A percentile compares a stretch with the other conserved stretches of the same genome.
These are phyloP conservation scores for Melitaea athalia DNA, from an alignment of 2,888 invertebrate species.

Conservation along the genomic window DNA sequence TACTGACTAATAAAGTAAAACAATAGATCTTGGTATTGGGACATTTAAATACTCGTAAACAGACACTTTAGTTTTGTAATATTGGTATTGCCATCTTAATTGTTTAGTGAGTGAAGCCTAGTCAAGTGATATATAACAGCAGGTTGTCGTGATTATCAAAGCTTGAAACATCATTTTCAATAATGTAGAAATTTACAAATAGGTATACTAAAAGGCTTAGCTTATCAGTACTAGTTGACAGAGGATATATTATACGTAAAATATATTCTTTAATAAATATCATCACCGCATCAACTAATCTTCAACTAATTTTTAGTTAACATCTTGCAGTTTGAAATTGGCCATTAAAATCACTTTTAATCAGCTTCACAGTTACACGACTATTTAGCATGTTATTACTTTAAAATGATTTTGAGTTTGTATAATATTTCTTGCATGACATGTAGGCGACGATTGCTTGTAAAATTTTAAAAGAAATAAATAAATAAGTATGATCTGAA, in stretches of 20 bases:
- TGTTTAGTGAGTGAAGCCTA: slow-evolving; percentile 23
- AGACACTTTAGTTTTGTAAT: too few relatives aligned
- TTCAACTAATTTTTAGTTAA: not conserved
- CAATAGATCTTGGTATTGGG: too few relatives aligned
- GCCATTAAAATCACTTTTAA: not conserved
- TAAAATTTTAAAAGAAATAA: not conserved
- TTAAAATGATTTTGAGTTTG: not conserved
- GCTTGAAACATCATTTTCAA: not conserved
- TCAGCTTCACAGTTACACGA: not conserved
- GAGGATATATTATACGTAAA: not conserved
- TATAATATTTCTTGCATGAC: slow-evolving; percentile 1
- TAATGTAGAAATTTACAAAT: not conserved
- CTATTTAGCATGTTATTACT: not conserved
- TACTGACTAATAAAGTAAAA: too few relatives aligned
- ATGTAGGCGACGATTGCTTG: slow-evolving; percentile 2
- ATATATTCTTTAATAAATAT: not conserved
- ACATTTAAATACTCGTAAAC: too few relatives aligned
- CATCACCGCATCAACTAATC: slow-evolving; percentile 5
- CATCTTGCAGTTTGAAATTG: not conserved
- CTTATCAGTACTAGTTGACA: slow-evolving; percentile 8
- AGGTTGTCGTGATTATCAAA: not conserved
- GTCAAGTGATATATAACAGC: not conserved
- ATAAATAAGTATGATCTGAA: not conserved
- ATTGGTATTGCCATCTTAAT: slow-evolving; percentile 9
- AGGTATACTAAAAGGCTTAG: slow-evolving; percentile 14